Conservation (phyloP, 1,140 invertebrate genomes). For the Drosophila suzukii region DNA sequence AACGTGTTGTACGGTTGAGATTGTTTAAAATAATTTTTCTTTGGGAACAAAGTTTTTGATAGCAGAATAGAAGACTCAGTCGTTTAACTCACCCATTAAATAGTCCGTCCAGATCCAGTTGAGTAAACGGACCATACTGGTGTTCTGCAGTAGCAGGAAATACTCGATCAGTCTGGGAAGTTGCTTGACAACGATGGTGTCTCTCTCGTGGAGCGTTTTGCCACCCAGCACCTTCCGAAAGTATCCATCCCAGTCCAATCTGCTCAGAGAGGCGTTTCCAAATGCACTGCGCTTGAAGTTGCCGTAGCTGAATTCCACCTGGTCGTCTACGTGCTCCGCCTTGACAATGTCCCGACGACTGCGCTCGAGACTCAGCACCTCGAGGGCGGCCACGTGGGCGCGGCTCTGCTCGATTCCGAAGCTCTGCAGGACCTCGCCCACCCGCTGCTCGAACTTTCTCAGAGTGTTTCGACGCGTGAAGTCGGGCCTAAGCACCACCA, state of each 20-base stretch:
- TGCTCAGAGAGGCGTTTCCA: slow-evolving; percentile 41
- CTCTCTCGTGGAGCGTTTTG: slow-evolving; percentile 57
- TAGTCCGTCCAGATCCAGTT: slow-evolving; percentile 82
- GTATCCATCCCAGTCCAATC: slow-evolving; percentile 72
- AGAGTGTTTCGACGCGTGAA: slow-evolving; percentile 58
- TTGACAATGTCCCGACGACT: slow-evolving; percentile 71
- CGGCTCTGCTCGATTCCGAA: slow-evolving; percentile 70
- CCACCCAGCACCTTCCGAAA: slow-evolving; percentile 68
- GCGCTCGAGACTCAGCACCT: slow-evolving; percentile 75
- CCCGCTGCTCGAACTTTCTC: slow-evolving; percentile 70
- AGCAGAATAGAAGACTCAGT: too few species aligned
- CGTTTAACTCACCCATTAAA: slow-evolving; percentile 59
- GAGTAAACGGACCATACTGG: slow-evolving; percentile 65
- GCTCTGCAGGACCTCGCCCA: slow-evolving; percentile 59
- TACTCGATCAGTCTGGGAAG: slow-evolving; percentile 62
- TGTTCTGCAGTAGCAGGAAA: slow-evolving; percentile 66
- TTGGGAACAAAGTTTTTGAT: too few species aligned
- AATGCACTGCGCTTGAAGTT: slow-evolving; percentile 66
- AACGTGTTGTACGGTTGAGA: too few species aligned
- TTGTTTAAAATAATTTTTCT: too few species aligned
- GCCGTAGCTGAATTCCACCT: slow-evolving; percentile 68
- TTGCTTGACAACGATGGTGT: slow-evolving; percentile 64
- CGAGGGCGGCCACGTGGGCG: slow-evolving; percentile 65
- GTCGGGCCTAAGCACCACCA: slow-evolving; percentile 65
- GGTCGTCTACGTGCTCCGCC: slow-evolving; percentile 54